phyloP scores from a whole-genome alignment of 2,888 invertebrate genomes.

The Linnaemya vulpina region DNA sequence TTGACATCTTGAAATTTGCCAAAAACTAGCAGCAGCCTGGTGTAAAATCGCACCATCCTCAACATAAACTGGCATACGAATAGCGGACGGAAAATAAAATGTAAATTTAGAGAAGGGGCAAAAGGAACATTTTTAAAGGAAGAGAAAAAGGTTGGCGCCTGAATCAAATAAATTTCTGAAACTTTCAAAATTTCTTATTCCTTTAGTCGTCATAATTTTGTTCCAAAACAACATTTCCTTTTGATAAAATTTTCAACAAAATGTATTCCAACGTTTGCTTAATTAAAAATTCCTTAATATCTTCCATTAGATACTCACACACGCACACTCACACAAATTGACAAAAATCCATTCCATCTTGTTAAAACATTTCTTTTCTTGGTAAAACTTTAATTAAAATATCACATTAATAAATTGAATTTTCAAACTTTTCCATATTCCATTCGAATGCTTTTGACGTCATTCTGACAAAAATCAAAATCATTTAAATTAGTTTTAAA shows the following conservation, averaged over 20 bases:
- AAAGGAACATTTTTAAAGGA: too few species aligned
- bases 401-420: conserved; percentile 56
- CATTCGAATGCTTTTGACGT: conserved; percentile 37
- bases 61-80: too few species aligned
- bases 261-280: conserved; percentile 9
- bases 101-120: too few species aligned
- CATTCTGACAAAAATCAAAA: conserved; percentile 69
- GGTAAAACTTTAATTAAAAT: conserved; percentile 55
- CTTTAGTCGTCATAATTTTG: not conserved
- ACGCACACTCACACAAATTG: not conserved
- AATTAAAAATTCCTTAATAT: conserved; percentile 31
- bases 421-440: conserved; percentile 35
- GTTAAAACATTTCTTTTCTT: conserved; percentile 6
- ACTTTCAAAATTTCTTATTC: too few species aligned
- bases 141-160: too few species aligned
- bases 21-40: too few species aligned
- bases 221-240: not conserved
- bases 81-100: too few species aligned
- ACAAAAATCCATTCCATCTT: not conserved
- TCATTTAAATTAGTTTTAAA: conserved; percentile 72
- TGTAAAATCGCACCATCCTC: too few species aligned
- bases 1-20: too few species aligned
- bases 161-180: too few species aligned
- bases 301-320: not conserved
- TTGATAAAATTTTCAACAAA: not conserved